phyloP scores from a whole-genome alignment of 1,140 invertebrate species.

The Lucilia cuprina region DNA sequence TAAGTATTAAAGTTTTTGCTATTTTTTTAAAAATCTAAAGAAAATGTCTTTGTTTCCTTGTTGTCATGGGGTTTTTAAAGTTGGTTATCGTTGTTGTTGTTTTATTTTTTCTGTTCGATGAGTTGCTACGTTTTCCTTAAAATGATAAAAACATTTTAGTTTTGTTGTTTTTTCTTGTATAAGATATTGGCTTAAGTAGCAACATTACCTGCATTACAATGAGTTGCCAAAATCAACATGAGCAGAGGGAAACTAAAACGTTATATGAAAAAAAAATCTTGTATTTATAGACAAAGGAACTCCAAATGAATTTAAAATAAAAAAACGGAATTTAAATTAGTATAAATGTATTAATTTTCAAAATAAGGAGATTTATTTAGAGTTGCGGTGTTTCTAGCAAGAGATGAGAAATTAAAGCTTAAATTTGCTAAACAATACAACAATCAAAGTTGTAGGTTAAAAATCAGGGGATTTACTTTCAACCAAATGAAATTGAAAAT shows the following conservation, averaged over 20 bases:
- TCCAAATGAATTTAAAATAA: background rate
- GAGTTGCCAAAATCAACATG: conserved; percentile 24
- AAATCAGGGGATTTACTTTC: too few relatives aligned
- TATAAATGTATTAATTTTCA: background rate
- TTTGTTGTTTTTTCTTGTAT: background rate
- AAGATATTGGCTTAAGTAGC: conserved; percentile 34
- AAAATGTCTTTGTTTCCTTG: conserved; percentile 29
- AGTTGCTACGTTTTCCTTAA: background rate
- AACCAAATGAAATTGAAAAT: too few relatives aligned
- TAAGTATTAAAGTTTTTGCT: conserved; percentile 2
- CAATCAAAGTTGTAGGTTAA: too few relatives aligned
- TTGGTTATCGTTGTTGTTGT: background rate
- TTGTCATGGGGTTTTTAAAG: conserved; percentile 32
- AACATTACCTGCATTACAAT: conserved; percentile 34
- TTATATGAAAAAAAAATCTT: background rate
- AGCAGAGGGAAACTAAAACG: background rate
- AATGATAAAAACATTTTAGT: conserved; percentile 17
- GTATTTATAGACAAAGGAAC: background rate
- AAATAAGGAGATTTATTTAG: too few relatives aligned
- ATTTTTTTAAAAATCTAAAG: background rate
- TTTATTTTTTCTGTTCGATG: background rate
- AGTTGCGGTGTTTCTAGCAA: too few relatives aligned
- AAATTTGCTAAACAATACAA: too few relatives aligned
- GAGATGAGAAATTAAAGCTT: too few relatives aligned
- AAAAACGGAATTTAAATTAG: background rate